phyloP scores from a whole-genome alignment of 2,113 vertebrate genomes.

The Spheniscus mendiculus region DNA sequence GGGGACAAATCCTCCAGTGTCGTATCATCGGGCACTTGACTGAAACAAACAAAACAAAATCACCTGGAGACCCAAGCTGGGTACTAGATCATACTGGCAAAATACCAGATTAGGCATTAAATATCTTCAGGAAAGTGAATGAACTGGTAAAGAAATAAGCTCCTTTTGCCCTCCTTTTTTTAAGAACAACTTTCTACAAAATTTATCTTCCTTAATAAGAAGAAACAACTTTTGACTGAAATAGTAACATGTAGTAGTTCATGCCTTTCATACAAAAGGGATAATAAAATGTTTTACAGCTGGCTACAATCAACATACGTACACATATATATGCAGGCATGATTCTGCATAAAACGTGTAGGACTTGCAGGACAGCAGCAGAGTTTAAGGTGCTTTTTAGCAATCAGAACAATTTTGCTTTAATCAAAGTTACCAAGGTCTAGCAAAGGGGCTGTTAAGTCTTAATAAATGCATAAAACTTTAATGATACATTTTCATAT shows the following conservation, averaged over 20 bases:
- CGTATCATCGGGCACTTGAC: conserved; percentile 79
- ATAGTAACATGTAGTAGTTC: neutral
- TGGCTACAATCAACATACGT: neutral
- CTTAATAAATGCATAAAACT: neutral
- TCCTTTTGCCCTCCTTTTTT: neutral
- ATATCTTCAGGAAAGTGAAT: neutral
- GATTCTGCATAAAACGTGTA: neutral
- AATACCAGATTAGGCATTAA: neutral
- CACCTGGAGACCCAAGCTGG: neutral
- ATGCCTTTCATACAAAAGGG: neutral
- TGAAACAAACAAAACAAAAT: conserved; percentile 69
- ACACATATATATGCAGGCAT: neutral
- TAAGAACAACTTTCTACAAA: neutral
- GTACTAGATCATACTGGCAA: neutral
- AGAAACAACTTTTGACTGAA: neutral
- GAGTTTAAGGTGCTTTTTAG: neutral
- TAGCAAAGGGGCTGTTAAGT: neutral
- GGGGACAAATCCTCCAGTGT: conserved; percentile 69
- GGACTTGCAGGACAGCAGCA: neutral
- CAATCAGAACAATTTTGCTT: neutral
- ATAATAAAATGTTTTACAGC: neutral
- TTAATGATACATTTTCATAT: neutral
- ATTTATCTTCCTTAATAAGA: neutral
- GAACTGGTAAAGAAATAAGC: neutral
- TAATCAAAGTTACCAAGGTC: neutral